A percentile compares a stretch with the other conserved stretches of the same genome.
Conservation (phyloP, 2,888 invertebrate genomes). For the Acleris holmiana region DNA sequence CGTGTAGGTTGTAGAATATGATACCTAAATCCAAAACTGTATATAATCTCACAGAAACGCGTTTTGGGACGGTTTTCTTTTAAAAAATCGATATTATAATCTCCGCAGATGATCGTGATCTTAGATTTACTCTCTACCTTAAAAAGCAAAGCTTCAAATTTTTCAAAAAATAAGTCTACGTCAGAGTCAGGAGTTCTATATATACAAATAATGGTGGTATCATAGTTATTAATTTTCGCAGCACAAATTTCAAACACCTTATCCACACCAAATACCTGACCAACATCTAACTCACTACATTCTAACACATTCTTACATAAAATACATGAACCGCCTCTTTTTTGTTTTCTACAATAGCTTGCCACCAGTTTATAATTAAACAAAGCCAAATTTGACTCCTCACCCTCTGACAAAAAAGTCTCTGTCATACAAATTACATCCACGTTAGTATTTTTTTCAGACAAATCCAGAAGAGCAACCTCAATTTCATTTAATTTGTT, state of each 20-base stretch:
- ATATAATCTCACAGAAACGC: neutral
- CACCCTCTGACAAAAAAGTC: too few species aligned
- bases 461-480: too few species aligned
- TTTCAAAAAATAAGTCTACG: neutral
- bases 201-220: neutral
- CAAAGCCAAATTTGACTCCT: too few species aligned
- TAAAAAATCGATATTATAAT: slow-evolving; percentile 1
- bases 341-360: neutral
- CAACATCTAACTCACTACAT: neutral
- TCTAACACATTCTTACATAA: neutral
- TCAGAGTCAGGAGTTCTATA: slow-evolving; percentile 4
- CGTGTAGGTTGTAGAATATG: slow-evolving; percentile 1
- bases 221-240: neutral
- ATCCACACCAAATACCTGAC: neutral
- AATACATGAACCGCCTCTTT: neutral
- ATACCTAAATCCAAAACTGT: neutral
- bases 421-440: too few species aligned
- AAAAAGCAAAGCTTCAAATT: neutral
- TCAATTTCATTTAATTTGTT: too few species aligned
- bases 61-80: neutral
- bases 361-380: too few species aligned
- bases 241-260: slow-evolving; percentile 7
- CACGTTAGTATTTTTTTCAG: too few species aligned
- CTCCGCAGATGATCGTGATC: too few species aligned
- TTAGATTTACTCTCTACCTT: too few species aligned